Evolutionary conservation across 2,888 invertebrate genomes (phyloP), one percentile per base, ranked within the genome.

Genomic region (Agrenia bidenticulata): DNA sequence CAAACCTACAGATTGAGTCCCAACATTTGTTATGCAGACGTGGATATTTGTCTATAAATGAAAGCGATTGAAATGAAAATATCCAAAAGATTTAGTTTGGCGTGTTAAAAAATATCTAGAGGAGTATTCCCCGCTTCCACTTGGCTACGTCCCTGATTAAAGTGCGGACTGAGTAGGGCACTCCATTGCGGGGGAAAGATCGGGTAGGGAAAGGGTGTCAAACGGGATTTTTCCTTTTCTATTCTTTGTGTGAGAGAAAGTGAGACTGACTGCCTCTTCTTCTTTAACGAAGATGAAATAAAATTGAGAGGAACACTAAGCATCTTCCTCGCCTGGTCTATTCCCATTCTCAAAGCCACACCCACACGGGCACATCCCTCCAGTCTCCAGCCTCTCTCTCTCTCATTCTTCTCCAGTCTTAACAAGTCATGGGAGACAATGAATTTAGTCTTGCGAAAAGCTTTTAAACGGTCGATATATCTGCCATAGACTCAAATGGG

Each of bases 381-480:
- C 32, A 32, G 11, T 32, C 32, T 32, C 4, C 32, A 32, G 11
- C 11, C 4, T 32, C 32, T 15, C 15, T 45, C 17, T 45, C 45
- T 45, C 45, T 45, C 19, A 17, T 45, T 19, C 45, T 45, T 32
- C 32, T 32, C 32, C 4, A 45, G 4, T 45, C 45, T 45, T 45
- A 45, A 51, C 27, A 37, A 49, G 21, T 42, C 51, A 32, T 32
- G 45, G 41, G 59, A 64, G 64, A 64, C 64, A 64, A 64, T 64
- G 59, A 50, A 64, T 64, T 64, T 64, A 51, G 61, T 54, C 59
- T 50, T 55, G 59, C 32, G 59, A 64, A 62, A 64, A 64, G 64
- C 64, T 64, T 64, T 64, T 64, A 64, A 64, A 64, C 64, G 64
- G 54, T 59, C 58, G 59, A 59, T 63, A 45, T 45, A 19, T 15